Conservation (phyloP, 2,797 vertebrate species). For the Pyrrhura leucotis region DNA sequence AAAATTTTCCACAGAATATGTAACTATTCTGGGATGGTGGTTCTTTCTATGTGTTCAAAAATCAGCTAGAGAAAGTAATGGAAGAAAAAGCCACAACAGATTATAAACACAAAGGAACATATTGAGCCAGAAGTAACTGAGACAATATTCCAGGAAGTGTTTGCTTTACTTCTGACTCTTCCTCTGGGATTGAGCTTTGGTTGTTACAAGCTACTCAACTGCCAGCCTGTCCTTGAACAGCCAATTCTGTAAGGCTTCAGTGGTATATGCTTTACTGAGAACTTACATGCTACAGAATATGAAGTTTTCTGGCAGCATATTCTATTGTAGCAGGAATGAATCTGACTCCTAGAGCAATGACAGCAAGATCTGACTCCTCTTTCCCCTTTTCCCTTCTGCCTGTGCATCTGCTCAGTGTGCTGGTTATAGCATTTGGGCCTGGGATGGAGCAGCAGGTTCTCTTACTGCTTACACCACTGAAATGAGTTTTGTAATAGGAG, state of each 20-base stretch:
- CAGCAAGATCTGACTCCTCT: background rate
- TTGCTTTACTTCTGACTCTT: background rate
- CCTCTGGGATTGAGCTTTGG: background rate
- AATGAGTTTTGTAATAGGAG: background rate
- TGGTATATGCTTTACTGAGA: background rate
- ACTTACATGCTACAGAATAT: background rate
- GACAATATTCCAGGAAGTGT: background rate
- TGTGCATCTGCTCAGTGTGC: background rate
- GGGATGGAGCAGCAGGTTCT: background rate
- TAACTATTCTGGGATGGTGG: background rate
- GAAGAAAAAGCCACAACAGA: background rate
- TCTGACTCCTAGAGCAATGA: background rate
- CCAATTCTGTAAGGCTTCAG: rapidly evolving
- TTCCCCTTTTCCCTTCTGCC: background rate
- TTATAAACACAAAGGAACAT: background rate
- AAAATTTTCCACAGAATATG: background rate
- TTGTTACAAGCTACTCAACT: background rate
- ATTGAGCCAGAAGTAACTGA: background rate
- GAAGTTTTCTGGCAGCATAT: background rate
- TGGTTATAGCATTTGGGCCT: background rate
- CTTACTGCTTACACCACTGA: background rate
- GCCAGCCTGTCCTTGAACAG: background rate
- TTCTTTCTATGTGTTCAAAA: background rate
- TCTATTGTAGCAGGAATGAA: background rate
- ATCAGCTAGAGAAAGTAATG: background rate